Conservation (phyloP, 2,113 vertebrate species). For the Campylomormyrus tamandua region DNA sequence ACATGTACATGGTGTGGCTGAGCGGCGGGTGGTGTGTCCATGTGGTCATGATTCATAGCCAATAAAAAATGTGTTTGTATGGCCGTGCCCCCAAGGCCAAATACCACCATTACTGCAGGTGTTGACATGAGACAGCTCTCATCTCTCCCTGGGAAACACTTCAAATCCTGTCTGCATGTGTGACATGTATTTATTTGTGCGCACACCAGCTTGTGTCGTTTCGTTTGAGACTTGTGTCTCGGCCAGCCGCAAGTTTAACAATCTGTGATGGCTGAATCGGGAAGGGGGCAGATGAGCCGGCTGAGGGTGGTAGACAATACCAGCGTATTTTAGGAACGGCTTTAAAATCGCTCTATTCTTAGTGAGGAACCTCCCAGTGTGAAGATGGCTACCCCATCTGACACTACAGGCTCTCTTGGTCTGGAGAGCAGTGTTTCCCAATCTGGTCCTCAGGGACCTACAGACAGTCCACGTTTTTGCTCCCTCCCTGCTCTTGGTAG, state of each 20-base stretch:
- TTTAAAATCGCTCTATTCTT: background rate
- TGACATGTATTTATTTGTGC: background rate
- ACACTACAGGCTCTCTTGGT: background rate
- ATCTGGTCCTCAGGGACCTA: background rate
- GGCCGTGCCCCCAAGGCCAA: background rate
- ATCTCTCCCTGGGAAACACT: background rate
- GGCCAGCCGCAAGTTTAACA: background rate
- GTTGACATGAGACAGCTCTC: background rate
- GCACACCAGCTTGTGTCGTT: background rate
- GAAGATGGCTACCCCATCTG: background rate
- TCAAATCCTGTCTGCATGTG: background rate
- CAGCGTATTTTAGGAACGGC: background rate
- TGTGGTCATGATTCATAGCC: background rate
- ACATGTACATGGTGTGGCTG: background rate
- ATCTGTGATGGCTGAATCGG: background rate
- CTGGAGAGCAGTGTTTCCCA: background rate
- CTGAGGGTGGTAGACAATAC: background rate
- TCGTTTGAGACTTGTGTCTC: background rate
- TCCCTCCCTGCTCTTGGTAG: background rate
- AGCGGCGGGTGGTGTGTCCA: background rate
- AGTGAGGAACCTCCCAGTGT: constrained; percentile 1
- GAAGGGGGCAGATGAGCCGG: background rate
- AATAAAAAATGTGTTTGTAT: background rate
- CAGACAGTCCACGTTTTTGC: background rate
- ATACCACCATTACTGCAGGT: background rate